These are phyloP conservation scores for Polyploca ridens DNA, from an alignment of 2,888 invertebrate genomes.

Conservation along the genomic window DNA sequence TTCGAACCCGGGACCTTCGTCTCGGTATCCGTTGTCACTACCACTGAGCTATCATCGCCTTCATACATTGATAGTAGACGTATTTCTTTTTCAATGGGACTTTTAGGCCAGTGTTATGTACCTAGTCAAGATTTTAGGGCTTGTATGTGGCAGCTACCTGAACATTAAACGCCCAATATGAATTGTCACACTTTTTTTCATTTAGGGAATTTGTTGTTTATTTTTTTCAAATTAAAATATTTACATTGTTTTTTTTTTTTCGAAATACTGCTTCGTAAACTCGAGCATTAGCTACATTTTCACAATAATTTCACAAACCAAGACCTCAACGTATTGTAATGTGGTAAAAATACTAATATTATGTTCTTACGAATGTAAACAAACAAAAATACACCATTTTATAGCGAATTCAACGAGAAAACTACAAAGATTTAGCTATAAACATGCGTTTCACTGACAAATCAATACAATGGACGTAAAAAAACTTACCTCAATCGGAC, in stretches of 20 bases:
- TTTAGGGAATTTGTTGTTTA: no score
- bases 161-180: no score
- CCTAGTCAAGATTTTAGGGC: no score
- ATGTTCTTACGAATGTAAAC: conserved; percentile 39
- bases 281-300: not conserved
- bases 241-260: not conserved
- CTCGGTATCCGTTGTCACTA: no score
- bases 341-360: not conserved
- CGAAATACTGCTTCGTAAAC: not conserved
- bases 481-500: conserved; percentile 57
- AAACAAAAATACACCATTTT: conserved; percentile 27
- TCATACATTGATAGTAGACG: no score
- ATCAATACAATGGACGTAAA: conserved; percentile 65
- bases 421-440: conserved; percentile 28
- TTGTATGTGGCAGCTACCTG: no score
- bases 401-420: conserved; percentile 22
- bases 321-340: not conserved
- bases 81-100: no score
- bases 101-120: no score
- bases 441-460: conserved; percentile 42
- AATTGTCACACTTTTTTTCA: no score
- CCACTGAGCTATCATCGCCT: no score
- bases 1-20: no score
- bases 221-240: not conserved
- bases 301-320: not conserved